phyloP scores from a whole-genome alignment of 1,140 invertebrate species.

The Drosophila erecta region DNA sequence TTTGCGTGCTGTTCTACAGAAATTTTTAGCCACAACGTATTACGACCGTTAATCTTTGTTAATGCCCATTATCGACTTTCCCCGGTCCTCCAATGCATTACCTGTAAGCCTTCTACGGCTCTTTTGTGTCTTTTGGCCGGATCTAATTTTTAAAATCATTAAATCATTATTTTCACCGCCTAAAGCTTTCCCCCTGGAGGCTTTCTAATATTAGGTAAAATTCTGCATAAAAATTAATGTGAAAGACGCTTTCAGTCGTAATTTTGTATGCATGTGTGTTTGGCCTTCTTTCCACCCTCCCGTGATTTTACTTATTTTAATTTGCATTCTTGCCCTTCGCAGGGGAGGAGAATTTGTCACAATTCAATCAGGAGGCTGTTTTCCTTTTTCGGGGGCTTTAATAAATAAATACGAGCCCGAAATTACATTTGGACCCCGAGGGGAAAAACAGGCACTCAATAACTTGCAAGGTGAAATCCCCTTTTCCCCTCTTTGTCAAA shows the following conservation, averaged over 20 bases:
- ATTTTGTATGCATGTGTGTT: constrained; percentile 53
- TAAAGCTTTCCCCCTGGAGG: constrained; percentile 35
- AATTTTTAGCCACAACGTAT: constrained; percentile 77
- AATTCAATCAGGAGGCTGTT: constrained; percentile 75
- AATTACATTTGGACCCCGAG: constrained; percentile 76
- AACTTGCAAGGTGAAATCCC: constrained; percentile 22
- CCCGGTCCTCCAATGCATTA: constrained; percentile 17
- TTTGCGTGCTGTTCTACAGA: constrained; percentile 34
- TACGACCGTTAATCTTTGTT: constrained; percentile 66
- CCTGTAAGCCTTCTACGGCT: constrained; percentile 51
- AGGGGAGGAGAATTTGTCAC: constrained; percentile 61
- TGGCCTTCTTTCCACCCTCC: constrained; percentile 4
- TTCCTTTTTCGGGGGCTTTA: constrained; percentile 58
- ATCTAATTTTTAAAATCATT: constrained; percentile 1
- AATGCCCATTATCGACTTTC: constrained; percentile 63
- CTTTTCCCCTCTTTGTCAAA: not conserved
- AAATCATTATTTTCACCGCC: not conserved
- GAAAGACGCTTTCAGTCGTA: constrained; percentile 51
- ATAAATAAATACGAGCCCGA: constrained; percentile 78
- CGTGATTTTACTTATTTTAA: constrained; percentile 59
- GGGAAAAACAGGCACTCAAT: constrained; percentile 50
- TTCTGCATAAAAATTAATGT: constrained; percentile 23
- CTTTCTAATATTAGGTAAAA: constrained; percentile 39
- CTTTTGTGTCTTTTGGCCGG: constrained; percentile 39
- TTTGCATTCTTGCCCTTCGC: constrained; percentile 63